Evolutionary conservation across 2,888 invertebrate species (phyloP).

Genomic region (Tenthredo mesomela): DNA sequence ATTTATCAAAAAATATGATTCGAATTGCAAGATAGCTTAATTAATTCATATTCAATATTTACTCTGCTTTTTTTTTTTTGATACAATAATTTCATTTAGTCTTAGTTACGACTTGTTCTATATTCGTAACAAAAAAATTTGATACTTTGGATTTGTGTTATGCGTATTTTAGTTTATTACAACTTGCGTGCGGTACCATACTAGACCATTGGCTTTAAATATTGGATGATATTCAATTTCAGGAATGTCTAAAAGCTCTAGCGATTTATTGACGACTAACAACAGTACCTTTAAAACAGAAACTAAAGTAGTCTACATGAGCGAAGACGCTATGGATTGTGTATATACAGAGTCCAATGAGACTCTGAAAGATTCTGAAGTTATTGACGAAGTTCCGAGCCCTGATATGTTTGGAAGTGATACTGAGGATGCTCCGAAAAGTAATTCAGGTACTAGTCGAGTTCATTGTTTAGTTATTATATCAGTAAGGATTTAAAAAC

Average conservation of each 20-base stretch:
- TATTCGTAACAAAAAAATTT: neutral
- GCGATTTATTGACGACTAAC: slow-evolving; percentile 50
- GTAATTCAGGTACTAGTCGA: slow-evolving; percentile 26
- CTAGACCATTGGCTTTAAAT: no score
- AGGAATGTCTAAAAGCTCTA: slow-evolving; percentile 60
- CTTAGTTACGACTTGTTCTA: neutral
- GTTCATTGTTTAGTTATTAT: neutral
- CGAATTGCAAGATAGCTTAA: neutral
- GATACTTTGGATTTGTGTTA: neutral
- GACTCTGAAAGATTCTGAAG: slow-evolving; percentile 54
- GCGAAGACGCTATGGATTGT: slow-evolving; percentile 65
- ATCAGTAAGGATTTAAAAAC: neutral
- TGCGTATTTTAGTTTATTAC: neutral
- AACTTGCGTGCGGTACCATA: no score
- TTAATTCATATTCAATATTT: neutral
- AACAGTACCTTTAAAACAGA: slow-evolving; percentile 49
- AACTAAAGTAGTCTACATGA: slow-evolving; percentile 60
- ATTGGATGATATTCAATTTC: slow-evolving; percentile 15
- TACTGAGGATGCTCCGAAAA: slow-evolving; percentile 64
- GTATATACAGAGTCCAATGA: slow-evolving; percentile 55
- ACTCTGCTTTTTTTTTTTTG: neutral
- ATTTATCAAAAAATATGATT: neutral
- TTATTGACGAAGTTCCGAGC: slow-evolving; percentile 63
- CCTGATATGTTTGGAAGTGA: slow-evolving; percentile 75
- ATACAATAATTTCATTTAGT: neutral